Base-by-base conservation (phyloP, 2,113 vertebrate genomes). In the Dunckerocampus dactyliophorus region DNA sequence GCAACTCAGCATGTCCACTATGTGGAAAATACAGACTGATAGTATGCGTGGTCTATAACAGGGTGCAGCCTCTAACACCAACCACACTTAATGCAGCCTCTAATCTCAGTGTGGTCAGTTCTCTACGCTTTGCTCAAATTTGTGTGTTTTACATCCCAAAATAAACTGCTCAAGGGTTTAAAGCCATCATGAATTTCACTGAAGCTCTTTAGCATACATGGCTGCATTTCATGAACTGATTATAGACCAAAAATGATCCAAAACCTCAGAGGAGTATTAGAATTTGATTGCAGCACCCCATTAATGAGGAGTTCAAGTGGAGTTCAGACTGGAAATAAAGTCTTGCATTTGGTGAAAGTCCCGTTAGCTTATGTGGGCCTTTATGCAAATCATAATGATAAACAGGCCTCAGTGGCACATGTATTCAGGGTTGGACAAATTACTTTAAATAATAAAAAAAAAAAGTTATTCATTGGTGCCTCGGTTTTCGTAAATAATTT, bases 261-360 rank as follows among this genome's bases (percentile, higher is more conserved):
- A 65, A 67, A 75, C 48, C 74, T 55, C 60, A 51, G 20, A 65
- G 55, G 60, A 43, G 67, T 49, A 54, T 77, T 76, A 78, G 68
- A 60, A 61, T 77, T 54, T 74, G 65, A 69, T 76, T 70, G 62
- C 62, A 37, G 49, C 21, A 17, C n/a, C 17, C 56, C 46, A 21
- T 63, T 70, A 77, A 71, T 65, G 65, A 74, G 63, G 39, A 61
- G 72, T 76, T 83, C 61, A 52, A 0, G 0, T 8, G 31, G 42
- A 80, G 61, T 73, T 49, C 63, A 71, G 17, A 54, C 16, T 53
- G 48, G 14, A 43, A 43, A 43, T 14, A 71, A 65, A 64, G 54
- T 63, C 43, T 74, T 42, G 34, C 39, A 22, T 57, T 67, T 63
- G 61, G 51, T 47, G 67, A 55, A 72, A 47, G 19, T 63, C 67